Evolutionary conservation across 2,888 invertebrate genomes (phyloP).

Genomic region (Sphinx pinastri): DNA sequence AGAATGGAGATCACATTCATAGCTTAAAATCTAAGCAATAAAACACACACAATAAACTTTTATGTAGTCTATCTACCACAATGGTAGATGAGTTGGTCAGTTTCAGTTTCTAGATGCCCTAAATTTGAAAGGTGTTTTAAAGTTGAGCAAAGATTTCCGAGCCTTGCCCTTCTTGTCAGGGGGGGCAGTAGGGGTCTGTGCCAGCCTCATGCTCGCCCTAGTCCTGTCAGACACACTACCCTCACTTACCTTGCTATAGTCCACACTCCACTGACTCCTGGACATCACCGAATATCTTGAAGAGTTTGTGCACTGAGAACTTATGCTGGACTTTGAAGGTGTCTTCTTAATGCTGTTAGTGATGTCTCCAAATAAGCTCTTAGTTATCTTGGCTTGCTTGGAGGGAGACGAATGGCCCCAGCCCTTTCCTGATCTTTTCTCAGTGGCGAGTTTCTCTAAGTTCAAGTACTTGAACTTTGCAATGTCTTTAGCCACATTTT

Average conservation of each 20-base stretch:
- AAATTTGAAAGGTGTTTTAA: conserved; percentile 81
- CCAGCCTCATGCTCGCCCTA: conserved; percentile 54
- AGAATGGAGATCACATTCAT: conserved; percentile 26
- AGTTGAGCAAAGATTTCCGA: conserved; percentile 71
- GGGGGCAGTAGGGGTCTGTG: conserved; percentile 59
- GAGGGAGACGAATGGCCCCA: conserved; percentile 74
- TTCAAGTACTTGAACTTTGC: conserved; percentile 77
- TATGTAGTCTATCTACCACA: not conserved
- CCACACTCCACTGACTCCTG: conserved; percentile 64
- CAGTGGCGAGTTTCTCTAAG: conserved; percentile 63
- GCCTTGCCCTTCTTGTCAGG: conserved; percentile 71
- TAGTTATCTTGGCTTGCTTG: conserved; percentile 66
- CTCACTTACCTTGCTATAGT: conserved; percentile 57
- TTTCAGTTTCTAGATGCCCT: conserved; percentile 66
- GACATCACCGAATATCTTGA: conserved; percentile 64
- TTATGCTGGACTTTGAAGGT: conserved; percentile 72
- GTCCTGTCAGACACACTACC: conserved; percentile 56
- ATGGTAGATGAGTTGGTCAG: conserved; percentile 9
- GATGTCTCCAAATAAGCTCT: conserved; percentile 63
- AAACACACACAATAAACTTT: not conserved
- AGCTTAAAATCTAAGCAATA: not conserved
- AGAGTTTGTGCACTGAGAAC: conserved; percentile 62
- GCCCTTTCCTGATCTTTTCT: conserved; percentile 64
- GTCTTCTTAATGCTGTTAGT: conserved; percentile 70
- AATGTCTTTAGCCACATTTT: conserved; percentile 54